These are phyloP conservation scores for Bemisia tabaci DNA, from an alignment of 1,140 invertebrate species.

Conservation along the genomic window DNA sequence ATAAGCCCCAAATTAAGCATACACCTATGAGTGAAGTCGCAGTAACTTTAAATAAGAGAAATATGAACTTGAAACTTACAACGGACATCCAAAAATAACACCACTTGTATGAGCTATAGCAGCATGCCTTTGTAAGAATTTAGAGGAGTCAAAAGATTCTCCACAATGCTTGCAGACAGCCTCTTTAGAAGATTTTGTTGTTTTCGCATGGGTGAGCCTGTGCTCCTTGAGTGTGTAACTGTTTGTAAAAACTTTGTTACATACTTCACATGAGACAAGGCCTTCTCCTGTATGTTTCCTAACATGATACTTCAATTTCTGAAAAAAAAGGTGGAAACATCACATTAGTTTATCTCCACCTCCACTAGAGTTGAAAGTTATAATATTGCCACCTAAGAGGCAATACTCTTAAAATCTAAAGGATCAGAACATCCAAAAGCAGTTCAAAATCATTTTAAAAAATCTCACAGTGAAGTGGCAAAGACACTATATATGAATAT, in stretches of 20 bases:
- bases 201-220: constrained; percentile 19
- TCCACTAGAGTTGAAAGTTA: too few species aligned
- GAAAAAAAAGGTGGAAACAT: constrained; percentile 12
- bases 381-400: too few species aligned
- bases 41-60: too few species aligned
- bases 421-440: too few species aligned
- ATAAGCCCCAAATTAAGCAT: too few species aligned
- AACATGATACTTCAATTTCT: constrained; percentile 29
- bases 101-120: constrained; percentile 20
- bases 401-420: too few species aligned
- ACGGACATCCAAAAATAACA: constrained; percentile 14
- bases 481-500: too few species aligned
- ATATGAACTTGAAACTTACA: too few species aligned
- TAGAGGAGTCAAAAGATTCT: constrained; percentile 22
- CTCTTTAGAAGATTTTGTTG: constrained; percentile 17
- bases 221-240: constrained; percentile 23
- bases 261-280: constrained; percentile 25
- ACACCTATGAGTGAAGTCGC: too few species aligned
- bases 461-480: too few species aligned
- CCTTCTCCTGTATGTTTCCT: constrained; percentile 28
- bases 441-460: too few species aligned
- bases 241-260: constrained; percentile 25
- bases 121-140: constrained; percentile 22
- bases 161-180: constrained; percentile 20
- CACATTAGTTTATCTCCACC: background rate